Conservation (phyloP, 2,113 vertebrate species). For the Hemichromis elongatus region DNA sequence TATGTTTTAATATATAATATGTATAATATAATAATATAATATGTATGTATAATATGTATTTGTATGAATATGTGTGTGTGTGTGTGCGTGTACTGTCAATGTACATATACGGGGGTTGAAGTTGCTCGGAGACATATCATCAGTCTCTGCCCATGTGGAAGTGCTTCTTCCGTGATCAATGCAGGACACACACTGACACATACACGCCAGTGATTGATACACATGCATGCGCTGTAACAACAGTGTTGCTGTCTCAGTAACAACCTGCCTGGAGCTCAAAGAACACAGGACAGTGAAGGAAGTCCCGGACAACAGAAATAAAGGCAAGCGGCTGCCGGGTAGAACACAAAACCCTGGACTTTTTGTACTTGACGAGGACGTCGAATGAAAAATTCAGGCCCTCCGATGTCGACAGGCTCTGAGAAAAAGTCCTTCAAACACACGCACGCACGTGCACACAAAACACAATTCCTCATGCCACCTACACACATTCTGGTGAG, state of each 20-base stretch:
- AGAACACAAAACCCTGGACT: neutral
- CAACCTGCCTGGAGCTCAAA: slow-evolving; percentile 19
- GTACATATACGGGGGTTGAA: neutral
- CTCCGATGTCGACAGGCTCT: neutral
- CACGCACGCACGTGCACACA: neutral
- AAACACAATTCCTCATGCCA: slow-evolving; percentile 15
- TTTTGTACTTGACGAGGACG: neutral
- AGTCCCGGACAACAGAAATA: slow-evolving; percentile 17
- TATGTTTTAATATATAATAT: too few species aligned
- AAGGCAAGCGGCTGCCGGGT: neutral
- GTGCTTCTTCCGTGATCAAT: slow-evolving; percentile 19
- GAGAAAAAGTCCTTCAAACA: neutral
- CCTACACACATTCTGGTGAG: slow-evolving; percentile 40
- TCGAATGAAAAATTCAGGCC: slow-evolving; percentile 6
- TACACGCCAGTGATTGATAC: neutral
- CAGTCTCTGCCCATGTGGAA: neutral
- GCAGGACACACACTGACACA: neutral
- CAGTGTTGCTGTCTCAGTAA: slow-evolving; percentile 5
- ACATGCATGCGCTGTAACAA: neutral
- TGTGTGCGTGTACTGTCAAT: neutral
- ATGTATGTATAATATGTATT: neutral
- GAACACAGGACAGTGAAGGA: slow-evolving; percentile 5
- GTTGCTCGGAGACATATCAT: neutral
- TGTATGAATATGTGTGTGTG: neutral
- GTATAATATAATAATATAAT: too few species aligned